A percentile compares a stretch with the other conserved stretches of the same genome.
These are phyloP conservation scores for Anableps anableps DNA, from an alignment of 2,797 vertebrate species.

Conservation along the genomic window DNA sequence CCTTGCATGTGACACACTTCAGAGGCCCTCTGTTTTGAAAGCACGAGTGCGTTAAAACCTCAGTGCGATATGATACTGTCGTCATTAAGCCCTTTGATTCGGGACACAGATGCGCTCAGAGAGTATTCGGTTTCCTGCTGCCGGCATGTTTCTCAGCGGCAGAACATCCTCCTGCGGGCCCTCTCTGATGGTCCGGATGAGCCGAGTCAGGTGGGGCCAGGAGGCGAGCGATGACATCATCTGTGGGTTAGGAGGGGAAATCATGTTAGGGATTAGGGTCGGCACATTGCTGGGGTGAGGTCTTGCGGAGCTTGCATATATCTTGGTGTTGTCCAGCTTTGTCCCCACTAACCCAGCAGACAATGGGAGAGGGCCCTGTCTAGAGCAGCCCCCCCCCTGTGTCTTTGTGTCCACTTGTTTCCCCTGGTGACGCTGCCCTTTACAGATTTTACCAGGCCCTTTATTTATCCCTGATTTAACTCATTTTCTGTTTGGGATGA, in stretches of 20 bases:
- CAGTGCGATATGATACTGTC: conserved; percentile 40
- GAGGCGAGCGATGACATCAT: conserved; percentile 72
- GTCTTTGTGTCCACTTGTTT: conserved; percentile 70
- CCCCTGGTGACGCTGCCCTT: conserved; percentile 43
- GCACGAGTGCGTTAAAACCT: conserved; percentile 31
- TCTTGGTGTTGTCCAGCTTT: conserved; percentile 66
- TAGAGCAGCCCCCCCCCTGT: conserved; percentile 40
- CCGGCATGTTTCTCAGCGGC: conserved; percentile 50
- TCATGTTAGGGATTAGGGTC: conserved; percentile 69
- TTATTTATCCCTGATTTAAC: conserved; percentile 38
- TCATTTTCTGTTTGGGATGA: conserved; percentile 36
- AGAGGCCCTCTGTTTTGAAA: conserved; percentile 43
- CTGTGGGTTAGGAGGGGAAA: conserved; percentile 53
- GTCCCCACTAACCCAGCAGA: conserved; percentile 59
- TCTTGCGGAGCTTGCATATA: conserved; percentile 61
- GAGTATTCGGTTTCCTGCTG: conserved; percentile 65
- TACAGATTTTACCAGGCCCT: conserved; percentile 31
- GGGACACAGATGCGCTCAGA: conserved; percentile 56
- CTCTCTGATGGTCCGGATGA: conserved; percentile 46
- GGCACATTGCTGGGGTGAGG: conserved; percentile 67
- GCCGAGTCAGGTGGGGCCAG: conserved; percentile 29
- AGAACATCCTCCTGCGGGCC: conserved; percentile 58
- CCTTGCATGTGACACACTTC: conserved; percentile 38
- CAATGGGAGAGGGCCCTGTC: conserved; percentile 70
- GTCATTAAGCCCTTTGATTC: conserved; percentile 58